Conservation (phyloP, 1,140 invertebrate genomes). For the Bombyx mori region ASM3026992v2 NC_085119.1:7104001-7104500, state of each 20-base stretch:
- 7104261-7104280: conserved; percentile 96
- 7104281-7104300: conserved; percentile 91
- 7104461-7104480: conserved; percentile 62
- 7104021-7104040: conserved; percentile 53
- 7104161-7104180: conserved; percentile 72
- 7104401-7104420: conserved; percentile 70
- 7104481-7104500: conserved; percentile 64
- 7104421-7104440: conserved; percentile 71
- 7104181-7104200: conserved; percentile 78
- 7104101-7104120: conserved; percentile 82
- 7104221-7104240: conserved; percentile 89
- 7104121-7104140: conserved; percentile 78
- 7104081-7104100: conserved; percentile 87
- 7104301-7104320: conserved; percentile 89
- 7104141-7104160: conserved; percentile 80
- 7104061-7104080: conserved; percentile 78
- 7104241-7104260: conserved; percentile 89
- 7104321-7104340: conserved; percentile 90
- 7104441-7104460: conserved; percentile 67
- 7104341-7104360: conserved; percentile 87
- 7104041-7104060: conserved; percentile 76
- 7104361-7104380: conserved; percentile 85
- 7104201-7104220: conserved; percentile 87
- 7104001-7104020: conserved; percentile 87
- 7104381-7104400: conserved; percentile 77